These are phyloP conservation scores for Riptortus pedestris DNA, from an alignment of 1,140 invertebrate species.

Conservation along the genomic window DNA sequence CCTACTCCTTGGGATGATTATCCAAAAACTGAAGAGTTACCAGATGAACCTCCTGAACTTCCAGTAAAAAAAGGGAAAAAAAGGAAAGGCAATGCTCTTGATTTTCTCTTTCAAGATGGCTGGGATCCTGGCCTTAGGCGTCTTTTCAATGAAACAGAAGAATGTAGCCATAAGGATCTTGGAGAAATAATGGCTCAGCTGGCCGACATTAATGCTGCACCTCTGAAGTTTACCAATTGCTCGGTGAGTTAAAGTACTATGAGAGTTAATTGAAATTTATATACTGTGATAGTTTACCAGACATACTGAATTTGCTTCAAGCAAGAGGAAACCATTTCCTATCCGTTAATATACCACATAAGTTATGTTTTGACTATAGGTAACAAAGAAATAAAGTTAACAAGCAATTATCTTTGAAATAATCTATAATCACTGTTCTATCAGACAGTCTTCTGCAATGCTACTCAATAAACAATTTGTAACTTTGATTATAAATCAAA, in stretches of 20 bases:
- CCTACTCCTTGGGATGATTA: conserved; percentile 30
- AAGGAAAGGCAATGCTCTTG: conserved; percentile 22
- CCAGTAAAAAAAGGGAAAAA: conserved; percentile 25
- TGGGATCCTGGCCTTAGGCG: not conserved
- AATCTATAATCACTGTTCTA: too few species aligned
- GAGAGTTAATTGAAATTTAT: too few species aligned
- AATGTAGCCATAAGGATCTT: conserved; percentile 12
- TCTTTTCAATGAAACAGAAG: conserved; percentile 12
- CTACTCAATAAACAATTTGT: too few species aligned
- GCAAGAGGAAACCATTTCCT: too few species aligned
- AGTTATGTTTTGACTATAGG: too few species aligned
- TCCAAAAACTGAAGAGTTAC: conserved; percentile 20
- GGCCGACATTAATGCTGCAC: conserved; percentile 16
- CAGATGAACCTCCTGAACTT: conserved; percentile 23
- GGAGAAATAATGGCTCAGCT: conserved; percentile 21
- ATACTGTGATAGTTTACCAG: not conserved
- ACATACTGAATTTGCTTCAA: too few species aligned
- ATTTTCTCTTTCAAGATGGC: conserved; percentile 20
- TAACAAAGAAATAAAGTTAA: too few species aligned
- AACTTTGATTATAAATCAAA: too few species aligned
- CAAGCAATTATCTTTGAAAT: too few species aligned
- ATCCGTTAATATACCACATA: too few species aligned
- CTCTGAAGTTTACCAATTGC: conserved; percentile 1
- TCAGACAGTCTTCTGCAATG: too few species aligned
- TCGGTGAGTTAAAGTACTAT: too few species aligned